These are phyloP conservation scores for Nematostella vectensis DNA, from an alignment of 92 coral and sea anemone genomes.

Conservation along the genomic window DNA sequence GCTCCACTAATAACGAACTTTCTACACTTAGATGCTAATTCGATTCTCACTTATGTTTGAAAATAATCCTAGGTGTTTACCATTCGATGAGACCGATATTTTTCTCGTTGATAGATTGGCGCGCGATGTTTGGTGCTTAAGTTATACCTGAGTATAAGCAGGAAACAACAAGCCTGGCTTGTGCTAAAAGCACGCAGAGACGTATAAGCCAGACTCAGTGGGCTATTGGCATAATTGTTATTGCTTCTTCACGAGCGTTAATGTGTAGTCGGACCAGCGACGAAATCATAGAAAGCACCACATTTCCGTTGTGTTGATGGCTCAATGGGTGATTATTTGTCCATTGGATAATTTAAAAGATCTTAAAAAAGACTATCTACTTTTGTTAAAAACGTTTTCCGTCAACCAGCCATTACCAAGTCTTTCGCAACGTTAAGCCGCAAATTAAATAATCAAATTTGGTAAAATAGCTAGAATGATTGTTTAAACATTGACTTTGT, in stretches of 20 bases:
- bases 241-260: conserved; percentile 28
- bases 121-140: no score
- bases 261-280: conserved; percentile 17
- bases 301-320: conserved; percentile 45
- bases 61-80: no score
- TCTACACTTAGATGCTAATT: background rate
- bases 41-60: background rate
- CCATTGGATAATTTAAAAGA: background rate
- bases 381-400: background rate
- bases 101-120: no score
- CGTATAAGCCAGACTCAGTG: background rate
- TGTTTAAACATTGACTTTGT: conserved; percentile 3
- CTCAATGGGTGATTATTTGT: conserved; percentile 14
- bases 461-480: background rate
- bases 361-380: background rate
- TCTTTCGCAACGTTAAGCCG: background rate
- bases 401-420: background rate
- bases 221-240: conserved; percentile 13
- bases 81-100: no score
- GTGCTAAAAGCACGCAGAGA: no score
- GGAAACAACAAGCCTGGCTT: background rate
- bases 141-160: no score
- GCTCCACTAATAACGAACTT: background rate
- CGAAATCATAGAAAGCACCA: conserved; percentile 35
- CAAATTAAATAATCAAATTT: conserved; percentile 6